Evolutionary conservation across 2,797 vertebrate species (phyloP).

Genomic region (Margarornis squamiger): DNA sequence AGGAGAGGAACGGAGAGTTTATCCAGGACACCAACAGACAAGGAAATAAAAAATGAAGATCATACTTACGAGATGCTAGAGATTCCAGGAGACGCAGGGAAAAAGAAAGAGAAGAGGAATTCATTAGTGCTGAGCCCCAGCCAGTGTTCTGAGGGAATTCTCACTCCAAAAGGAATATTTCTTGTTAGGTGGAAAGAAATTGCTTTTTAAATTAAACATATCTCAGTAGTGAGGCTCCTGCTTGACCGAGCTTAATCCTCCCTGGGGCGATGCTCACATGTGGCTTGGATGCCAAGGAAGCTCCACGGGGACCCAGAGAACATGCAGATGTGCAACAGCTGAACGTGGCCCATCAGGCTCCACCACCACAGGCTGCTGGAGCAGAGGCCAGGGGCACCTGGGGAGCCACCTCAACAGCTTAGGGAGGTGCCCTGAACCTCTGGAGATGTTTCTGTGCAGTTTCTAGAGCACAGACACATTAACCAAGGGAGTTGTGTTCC

Average conservation of each 20-base stretch:
- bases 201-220: conserved; percentile 26
- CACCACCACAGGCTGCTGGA: background rate
- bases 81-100: conserved; percentile 17
- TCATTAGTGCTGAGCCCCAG: conserved; percentile 11
- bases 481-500: background rate
- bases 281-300: background rate
- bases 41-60: background rate
- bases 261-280: background rate
- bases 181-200: conserved; percentile 20
- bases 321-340: background rate
- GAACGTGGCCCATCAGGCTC: background rate
- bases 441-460: background rate
- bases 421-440: background rate
- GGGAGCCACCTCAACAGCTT: background rate
- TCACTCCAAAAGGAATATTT: background rate
- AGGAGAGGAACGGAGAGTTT: background rate
- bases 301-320: background rate
- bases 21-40: conserved; percentile 24
- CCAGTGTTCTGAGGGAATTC: background rate
- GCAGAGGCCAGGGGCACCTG: background rate
- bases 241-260: background rate
- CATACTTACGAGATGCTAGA: conserved; percentile 98
- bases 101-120: conserved; percentile 61
- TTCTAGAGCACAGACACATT: background rate
- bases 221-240: background rate